A percentile compares a stretch with the other conserved stretches of the same genome.
phyloP scores from a whole-genome alignment of 2,797 vertebrate species.

The Pseudochirops corinnae region DNA sequence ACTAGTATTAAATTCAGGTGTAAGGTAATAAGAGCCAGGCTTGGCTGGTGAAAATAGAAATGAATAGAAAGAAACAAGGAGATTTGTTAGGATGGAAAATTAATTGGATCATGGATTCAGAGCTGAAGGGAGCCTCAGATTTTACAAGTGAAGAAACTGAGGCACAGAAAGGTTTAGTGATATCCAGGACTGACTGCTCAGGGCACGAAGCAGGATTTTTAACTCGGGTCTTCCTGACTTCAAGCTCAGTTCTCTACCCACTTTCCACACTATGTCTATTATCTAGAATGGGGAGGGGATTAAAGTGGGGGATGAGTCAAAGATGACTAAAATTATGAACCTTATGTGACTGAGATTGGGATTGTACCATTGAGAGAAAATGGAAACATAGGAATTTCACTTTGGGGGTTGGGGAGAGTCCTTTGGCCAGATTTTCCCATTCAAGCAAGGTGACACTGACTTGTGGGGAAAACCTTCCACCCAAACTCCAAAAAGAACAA shows the following conservation, averaged over 20 bases:
- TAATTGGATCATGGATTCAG: not conserved
- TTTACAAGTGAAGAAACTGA: not conserved
- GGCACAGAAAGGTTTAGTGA: not conserved
- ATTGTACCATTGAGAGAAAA: not conserved
- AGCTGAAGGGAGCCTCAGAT: not conserved
- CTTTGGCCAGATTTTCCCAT: not conserved
- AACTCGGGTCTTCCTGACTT: not conserved
- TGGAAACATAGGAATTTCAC: not conserved
- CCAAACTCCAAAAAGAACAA: not conserved
- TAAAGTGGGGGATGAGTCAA: not conserved
- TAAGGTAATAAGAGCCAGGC: not conserved
- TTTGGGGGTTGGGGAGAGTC: not conserved
- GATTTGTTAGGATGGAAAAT: not conserved
- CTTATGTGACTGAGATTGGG: not conserved
- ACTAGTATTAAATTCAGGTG: not conserved
- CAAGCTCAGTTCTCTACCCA: not conserved
- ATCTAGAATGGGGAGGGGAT: not conserved
- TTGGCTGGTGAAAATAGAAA: not conserved
- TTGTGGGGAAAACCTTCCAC: not conserved
- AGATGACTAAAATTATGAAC: not conserved
- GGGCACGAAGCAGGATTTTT: not conserved
- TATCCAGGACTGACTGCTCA: not conserved
- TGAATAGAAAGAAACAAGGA: not conserved
- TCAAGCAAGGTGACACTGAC: not conserved
- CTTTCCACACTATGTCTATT: not conserved